Evolutionary conservation across 2,888 invertebrate species (phyloP).

Genomic region (Eupithecia vulgata): DNA sequence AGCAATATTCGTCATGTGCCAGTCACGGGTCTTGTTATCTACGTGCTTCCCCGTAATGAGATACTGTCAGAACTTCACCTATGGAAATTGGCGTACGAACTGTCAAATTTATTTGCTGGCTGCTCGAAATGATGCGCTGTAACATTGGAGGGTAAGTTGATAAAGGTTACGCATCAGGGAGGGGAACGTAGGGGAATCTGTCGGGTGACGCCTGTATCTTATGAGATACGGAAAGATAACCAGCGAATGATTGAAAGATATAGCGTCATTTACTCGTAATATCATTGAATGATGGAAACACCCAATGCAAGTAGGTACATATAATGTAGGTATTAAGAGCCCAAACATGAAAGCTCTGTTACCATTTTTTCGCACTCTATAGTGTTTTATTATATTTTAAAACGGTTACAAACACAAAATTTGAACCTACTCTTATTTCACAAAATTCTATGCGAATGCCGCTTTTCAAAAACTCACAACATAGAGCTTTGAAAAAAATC

Average conservation of each 20-base stretch:
- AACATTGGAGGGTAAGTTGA: conserved; percentile 15
- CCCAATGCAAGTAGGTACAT: background rate
- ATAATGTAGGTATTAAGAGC: background rate
- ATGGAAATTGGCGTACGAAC: conserved; percentile 16
- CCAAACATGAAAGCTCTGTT: background rate
- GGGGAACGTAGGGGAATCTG: background rate
- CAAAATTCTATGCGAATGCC: background rate
- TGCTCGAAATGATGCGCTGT: conserved; percentile 10
- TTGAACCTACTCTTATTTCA: background rate
- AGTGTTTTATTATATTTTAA: background rate
- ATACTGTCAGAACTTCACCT: conserved; percentile 24
- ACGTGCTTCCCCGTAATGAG: conserved; percentile 46
- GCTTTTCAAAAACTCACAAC: background rate
- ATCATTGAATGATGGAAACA: background rate
- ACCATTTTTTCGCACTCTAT: background rate
- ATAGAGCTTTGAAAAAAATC: background rate
- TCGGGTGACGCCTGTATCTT: conserved; percentile 4
- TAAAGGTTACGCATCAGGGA: background rate
- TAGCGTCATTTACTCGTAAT: background rate
- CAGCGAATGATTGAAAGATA: background rate
- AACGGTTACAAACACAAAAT: too few relatives aligned
- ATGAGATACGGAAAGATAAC: background rate
- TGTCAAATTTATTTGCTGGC: conserved; percentile 12
- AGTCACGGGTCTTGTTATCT: conserved; percentile 40
- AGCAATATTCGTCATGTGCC: conserved; percentile 39